A percentile compares a stretch with the other conserved stretches of the same genome.
Conservation (phyloP, 2,797 vertebrate species). For the Micropoecilia bifurca region DNA sequence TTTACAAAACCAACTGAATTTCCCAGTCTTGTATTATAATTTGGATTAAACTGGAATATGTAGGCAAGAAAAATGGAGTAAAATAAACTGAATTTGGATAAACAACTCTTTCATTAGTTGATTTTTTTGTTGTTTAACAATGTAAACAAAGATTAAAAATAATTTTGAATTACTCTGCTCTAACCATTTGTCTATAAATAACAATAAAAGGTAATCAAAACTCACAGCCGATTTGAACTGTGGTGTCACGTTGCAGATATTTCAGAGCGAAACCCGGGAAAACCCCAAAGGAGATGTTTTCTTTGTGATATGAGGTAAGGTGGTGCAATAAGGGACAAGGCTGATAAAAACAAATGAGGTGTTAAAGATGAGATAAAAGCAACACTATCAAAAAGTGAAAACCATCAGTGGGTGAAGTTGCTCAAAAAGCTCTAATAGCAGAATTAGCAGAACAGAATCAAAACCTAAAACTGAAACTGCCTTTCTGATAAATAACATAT, state of each 20-base stretch:
- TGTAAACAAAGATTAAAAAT: background rate
- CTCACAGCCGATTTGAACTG: background rate
- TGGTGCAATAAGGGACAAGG: slow-evolving; percentile 5
- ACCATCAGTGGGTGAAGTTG: slow-evolving; percentile 3
- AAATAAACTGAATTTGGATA: background rate
- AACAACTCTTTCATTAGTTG: background rate
- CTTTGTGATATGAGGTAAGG: background rate
- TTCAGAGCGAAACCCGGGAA: background rate
- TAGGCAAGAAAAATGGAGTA: background rate
- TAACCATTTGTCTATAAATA: too few species aligned
- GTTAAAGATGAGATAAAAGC: slow-evolving; percentile 25
- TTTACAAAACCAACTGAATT: background rate
- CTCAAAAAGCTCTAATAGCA: background rate
- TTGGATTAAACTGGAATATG: background rate
- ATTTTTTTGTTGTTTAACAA: background rate
- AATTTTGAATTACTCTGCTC: background rate
- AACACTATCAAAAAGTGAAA: background rate
- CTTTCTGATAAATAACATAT: background rate
- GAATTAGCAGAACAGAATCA: background rate
- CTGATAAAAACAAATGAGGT: slow-evolving; percentile 22
- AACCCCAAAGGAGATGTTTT: background rate
- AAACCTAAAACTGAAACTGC: background rate
- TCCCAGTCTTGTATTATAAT: background rate
- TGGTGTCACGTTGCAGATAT: background rate
- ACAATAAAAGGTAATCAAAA: background rate